phyloP scores from a whole-genome alignment of 2,888 invertebrate genomes.

The Alcis repandata region DNA sequence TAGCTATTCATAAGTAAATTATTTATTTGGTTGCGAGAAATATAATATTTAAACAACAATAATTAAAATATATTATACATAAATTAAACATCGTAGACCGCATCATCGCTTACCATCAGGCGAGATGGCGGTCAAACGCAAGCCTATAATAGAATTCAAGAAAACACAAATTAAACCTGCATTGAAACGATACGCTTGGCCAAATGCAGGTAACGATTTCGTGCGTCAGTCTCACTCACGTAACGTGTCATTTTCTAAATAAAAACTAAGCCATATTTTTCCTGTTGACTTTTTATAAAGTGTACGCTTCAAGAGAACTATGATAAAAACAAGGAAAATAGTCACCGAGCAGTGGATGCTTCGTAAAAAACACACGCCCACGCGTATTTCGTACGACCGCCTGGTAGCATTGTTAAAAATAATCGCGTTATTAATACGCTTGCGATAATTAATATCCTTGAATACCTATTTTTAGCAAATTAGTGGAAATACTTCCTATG shows the following conservation, averaged over 20 bases:
- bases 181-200: neutral
- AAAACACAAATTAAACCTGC: no score
- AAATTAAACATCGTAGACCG: no score
- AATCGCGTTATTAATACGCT: neutral
- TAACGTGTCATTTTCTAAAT: no score
- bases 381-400: neutral
- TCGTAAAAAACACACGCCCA: neutral
- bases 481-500: no score
- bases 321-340: conserved; percentile 15
- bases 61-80: no score
- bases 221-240: neutral
- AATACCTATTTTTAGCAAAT: no score
- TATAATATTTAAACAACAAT: no score
- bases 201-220: neutral
- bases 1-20: no score
- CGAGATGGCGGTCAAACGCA: no score
- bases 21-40: no score
- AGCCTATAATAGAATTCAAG: no score
- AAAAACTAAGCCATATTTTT: neutral
- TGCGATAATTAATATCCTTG: neutral
- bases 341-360: neutral
- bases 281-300: conserved; percentile 1
- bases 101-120: no score
- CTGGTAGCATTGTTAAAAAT: neutral
- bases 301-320: conserved; percentile 9